phyloP scores from a whole-genome alignment of 2,797 vertebrate genomes.

The Helarctos malayanus region DNA sequence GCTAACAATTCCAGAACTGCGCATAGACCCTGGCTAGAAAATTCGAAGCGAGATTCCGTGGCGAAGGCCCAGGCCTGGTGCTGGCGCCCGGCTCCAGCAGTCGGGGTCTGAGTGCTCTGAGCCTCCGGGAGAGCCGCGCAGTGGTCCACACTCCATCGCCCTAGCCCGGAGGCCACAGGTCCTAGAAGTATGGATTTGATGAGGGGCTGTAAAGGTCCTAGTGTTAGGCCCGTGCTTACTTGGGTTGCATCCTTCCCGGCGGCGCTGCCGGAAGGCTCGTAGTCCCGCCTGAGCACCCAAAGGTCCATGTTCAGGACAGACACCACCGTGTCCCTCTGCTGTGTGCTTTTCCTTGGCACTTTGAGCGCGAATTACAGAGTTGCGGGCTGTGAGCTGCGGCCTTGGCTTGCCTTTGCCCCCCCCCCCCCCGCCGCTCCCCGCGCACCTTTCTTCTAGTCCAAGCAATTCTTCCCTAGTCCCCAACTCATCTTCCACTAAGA shows the following conservation, averaged over 20 bases:
- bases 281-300: fast-evolving
- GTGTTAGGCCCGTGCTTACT: background rate
- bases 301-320: background rate
- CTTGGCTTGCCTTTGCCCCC: background rate
- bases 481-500: background rate
- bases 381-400: fast-evolving
- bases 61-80: fast-evolving
- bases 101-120: fast-evolving
- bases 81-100: background rate
- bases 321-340: background rate
- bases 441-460: background rate
- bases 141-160: background rate
- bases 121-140: fast-evolving
- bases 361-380: background rate
- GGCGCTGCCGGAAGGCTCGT: fast-evolving
- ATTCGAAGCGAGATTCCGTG: fast-evolving
- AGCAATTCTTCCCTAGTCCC: background rate
- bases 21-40: background rate
- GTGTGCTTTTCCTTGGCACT: fast-evolving
- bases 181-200: background rate
- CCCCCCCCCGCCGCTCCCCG: too few species aligned
- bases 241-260: fast-evolving
- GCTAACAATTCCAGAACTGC: background rate
- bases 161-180: background rate
- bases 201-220: background rate